A percentile compares a stretch with the other conserved stretches of the same genome.
Evolutionary conservation across 2,113 vertebrate species (phyloP).

Genomic region (Strigops habroptila): DNA sequence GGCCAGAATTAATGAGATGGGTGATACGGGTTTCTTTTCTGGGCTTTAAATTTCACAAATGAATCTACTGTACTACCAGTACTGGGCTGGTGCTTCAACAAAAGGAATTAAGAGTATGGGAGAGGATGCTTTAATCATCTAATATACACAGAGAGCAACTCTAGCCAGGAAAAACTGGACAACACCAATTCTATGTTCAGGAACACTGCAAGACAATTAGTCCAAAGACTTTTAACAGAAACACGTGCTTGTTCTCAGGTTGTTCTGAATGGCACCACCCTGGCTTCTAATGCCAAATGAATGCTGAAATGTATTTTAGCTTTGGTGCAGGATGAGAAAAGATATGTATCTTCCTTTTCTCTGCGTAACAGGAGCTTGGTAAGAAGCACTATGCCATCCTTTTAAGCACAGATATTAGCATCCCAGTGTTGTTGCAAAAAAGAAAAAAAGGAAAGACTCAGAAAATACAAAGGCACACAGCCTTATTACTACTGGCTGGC

Average conservation of each 20-base stretch:
- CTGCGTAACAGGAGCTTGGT: background rate
- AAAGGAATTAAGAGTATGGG: background rate
- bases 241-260: background rate
- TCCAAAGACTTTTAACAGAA: background rate
- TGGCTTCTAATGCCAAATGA: background rate
- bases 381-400: background rate
- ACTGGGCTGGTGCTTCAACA: background rate
- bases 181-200: background rate
- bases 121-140: background rate
- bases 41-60: background rate
- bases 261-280: background rate
- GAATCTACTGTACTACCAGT: background rate
- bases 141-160: background rate
- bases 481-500: background rate
- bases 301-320: background rate
- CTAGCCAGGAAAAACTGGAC: background rate
- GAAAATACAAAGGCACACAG: background rate
- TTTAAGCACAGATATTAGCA: background rate
- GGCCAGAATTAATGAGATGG: constrained; percentile 35
- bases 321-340: background rate
- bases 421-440: background rate
- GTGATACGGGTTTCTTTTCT: background rate
- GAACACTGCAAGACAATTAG: background rate
- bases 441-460: background rate
- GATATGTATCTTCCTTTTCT: background rate